These are phyloP conservation scores for Moxostoma hubbsi DNA, from an alignment of 2,797 vertebrate species.

Conservation along the genomic window DNA sequence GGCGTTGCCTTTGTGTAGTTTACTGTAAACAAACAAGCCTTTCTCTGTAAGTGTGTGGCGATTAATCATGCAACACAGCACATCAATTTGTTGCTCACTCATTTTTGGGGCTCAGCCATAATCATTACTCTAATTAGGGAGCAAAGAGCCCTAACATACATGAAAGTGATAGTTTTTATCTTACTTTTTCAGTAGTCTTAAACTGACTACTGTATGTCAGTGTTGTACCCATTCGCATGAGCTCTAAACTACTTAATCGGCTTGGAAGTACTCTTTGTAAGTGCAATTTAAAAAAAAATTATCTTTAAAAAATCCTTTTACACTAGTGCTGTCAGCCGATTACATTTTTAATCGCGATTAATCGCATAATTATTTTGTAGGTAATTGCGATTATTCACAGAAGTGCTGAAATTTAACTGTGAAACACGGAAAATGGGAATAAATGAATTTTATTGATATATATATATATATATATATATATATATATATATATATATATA, in stretches of 20 bases:
- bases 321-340: too few species aligned
- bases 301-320: too few species aligned
- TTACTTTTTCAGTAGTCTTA: background rate
- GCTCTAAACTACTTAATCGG: background rate
- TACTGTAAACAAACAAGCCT: conserved; percentile 72
- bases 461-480: too few species aligned
- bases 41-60: conserved; percentile 61
- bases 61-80: conserved; percentile 69
- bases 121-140: conserved; percentile 34
- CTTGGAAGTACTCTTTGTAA: too few species aligned
- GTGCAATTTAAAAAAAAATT: too few species aligned
- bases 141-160: background rate
- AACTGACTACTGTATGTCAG: background rate
- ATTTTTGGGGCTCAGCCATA: background rate
- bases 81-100: conserved; percentile 10
- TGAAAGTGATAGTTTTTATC: conserved; percentile 6
- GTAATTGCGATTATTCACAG: too few species aligned
- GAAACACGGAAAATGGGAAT: too few species aligned
- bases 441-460: too few species aligned
- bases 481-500: too few species aligned
- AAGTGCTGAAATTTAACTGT: too few species aligned
- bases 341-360: too few species aligned
- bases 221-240: background rate
- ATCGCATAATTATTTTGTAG: too few species aligned
- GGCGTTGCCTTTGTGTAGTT: conserved; percentile 57